phyloP scores from a whole-genome alignment of 2,797 vertebrate species.

The Acanthiza pusilla region DNA sequence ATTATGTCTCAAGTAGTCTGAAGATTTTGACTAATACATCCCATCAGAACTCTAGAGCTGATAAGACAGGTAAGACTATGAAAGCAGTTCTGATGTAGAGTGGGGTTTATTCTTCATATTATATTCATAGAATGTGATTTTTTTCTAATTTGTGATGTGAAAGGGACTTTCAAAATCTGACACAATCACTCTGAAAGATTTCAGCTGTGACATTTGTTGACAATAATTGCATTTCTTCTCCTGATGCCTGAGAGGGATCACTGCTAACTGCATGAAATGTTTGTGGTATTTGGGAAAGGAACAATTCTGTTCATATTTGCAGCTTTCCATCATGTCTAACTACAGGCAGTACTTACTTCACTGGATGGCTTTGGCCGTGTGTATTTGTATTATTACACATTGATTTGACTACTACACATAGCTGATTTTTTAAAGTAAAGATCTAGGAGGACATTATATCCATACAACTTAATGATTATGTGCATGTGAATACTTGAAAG shows the following conservation, averaged over 20 bases:
- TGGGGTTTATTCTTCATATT: not conserved
- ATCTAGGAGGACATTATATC: not conserved
- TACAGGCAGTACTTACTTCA: not conserved
- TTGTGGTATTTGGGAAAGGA: not conserved
- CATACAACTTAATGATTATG: not conserved
- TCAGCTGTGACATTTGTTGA: not conserved
- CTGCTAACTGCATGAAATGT: not conserved
- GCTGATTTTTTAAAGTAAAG: not conserved
- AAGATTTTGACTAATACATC: not conserved
- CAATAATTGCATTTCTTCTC: not conserved
- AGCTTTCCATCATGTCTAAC: not conserved
- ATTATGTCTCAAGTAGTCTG: not conserved
- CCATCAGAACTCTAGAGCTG: not conserved
- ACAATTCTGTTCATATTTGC: not conserved
- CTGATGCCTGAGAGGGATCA: not conserved
- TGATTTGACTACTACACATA: not conserved
- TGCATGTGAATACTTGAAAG: not conserved
- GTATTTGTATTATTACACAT: not conserved
- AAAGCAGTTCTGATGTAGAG: not conserved
- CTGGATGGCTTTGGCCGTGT: not conserved
- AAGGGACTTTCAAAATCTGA: not conserved
- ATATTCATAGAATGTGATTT: not conserved
- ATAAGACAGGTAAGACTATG: not conserved
- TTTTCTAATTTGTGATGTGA: not conserved
- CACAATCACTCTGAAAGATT: not conserved